A percentile compares a stretch with the other conserved stretches of the same genome.
phyloP scores from a whole-genome alignment of 2,113 vertebrate genomes.

The Cromileptes altivelis region DNA sequence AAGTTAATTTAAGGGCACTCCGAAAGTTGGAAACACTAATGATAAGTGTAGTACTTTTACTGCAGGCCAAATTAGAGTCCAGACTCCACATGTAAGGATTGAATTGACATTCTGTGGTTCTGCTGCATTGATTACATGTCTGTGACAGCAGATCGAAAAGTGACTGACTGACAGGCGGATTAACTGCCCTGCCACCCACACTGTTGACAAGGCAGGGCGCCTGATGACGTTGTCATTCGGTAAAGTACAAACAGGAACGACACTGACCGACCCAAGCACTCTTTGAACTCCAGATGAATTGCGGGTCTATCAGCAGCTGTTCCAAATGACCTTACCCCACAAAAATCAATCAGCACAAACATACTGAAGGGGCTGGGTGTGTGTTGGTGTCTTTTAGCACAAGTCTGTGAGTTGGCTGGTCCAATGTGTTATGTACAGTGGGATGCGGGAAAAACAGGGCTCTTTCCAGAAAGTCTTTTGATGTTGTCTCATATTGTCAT shows the following conservation, averaged over 20 bases:
- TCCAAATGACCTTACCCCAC: slow-evolving; percentile 76
- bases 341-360: slow-evolving; percentile 83
- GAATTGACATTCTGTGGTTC: slow-evolving; percentile 3
- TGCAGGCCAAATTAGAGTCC: background rate
- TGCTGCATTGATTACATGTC: slow-evolving; percentile 47
- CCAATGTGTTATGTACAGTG: slow-evolving; percentile 46
- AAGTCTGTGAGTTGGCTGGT: slow-evolving; percentile 23
- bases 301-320: slow-evolving; percentile 77
- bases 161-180: slow-evolving; percentile 49
- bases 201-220: slow-evolving; percentile 69
- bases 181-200: slow-evolving; percentile 59
- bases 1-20: background rate
- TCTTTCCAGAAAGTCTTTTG: slow-evolving; percentile 51
- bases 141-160: slow-evolving; percentile 40
- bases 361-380: slow-evolving; percentile 46
- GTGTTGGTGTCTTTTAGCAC: slow-evolving; percentile 10
- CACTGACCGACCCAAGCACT: slow-evolving; percentile 66
- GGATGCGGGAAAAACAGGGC: slow-evolving; percentile 45
- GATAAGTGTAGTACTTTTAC: background rate
- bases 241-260: slow-evolving; percentile 73
- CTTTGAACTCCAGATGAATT: slow-evolving; percentile 81
- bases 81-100: slow-evolving; percentile 5
- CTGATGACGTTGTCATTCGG: slow-evolving; percentile 68
- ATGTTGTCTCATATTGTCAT: slow-evolving; percentile 46
- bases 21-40: background rate